Conservation (phyloP, 2,888 invertebrate genomes). For the Drosophila histrio region DNA sequence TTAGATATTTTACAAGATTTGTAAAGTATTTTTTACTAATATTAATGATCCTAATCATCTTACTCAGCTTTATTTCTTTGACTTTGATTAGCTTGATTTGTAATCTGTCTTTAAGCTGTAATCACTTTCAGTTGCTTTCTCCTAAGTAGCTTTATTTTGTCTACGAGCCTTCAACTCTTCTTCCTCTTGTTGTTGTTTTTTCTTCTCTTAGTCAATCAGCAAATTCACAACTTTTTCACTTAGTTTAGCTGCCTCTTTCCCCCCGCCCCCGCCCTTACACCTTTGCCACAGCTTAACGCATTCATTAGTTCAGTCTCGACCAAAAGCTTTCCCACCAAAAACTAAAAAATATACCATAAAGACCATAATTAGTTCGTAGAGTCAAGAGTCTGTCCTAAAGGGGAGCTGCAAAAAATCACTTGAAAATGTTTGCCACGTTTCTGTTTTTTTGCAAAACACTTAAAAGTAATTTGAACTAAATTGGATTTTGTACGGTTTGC, state of each 20-base stretch:
- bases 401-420: conserved; percentile 32
- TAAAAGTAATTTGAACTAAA: conserved; percentile 76
- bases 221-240: conserved; percentile 25
- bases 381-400: conserved; percentile 15
- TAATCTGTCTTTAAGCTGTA: background rate
- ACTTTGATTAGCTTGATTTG: background rate
- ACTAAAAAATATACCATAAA: conserved; percentile 27
- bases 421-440: conserved; percentile 48
- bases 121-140: conserved; percentile 11
- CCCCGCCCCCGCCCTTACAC: background rate
- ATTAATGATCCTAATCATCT: no score
- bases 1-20: no score
- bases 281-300: conserved; percentile 12
- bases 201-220: conserved; percentile 4
- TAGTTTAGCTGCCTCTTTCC: background rate
- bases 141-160: background rate
- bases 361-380: conserved; percentile 50
- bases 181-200: background rate
- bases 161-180: background rate
- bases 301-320: conserved; percentile 30
- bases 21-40: no score
- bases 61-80: no score
- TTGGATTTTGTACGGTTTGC: conserved; percentile 62
- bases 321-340: conserved; percentile 41
- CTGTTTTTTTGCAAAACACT: conserved; percentile 45